A percentile compares a stretch with the other conserved stretches of the same genome.
These are phyloP conservation scores for Vollenhovia emeryi DNA, from an alignment of 1,140 invertebrate genomes.

Conservation along the genomic window DNA sequence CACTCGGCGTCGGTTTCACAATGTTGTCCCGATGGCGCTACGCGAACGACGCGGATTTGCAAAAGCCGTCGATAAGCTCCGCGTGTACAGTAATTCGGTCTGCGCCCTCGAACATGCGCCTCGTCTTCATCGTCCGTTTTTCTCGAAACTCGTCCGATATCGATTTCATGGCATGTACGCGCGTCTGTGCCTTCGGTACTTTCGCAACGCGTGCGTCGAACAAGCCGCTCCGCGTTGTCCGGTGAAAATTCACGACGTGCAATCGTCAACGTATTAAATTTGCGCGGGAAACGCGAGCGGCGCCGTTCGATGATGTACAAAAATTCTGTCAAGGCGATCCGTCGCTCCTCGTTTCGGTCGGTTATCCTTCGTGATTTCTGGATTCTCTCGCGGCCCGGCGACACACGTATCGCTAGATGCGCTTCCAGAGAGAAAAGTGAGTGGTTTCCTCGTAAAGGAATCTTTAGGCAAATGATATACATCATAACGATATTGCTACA, in stretches of 20 bases:
- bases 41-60: conserved; percentile 23
- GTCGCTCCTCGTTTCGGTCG: neutral
- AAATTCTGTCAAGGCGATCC: conserved; percentile 14
- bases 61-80: conserved; percentile 43
- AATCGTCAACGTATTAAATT: neutral
- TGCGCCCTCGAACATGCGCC: conserved; percentile 15
- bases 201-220: neutral
- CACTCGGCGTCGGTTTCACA: neutral
- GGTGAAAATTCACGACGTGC: neutral
- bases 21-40: neutral
- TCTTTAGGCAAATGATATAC: conserved; percentile 66
- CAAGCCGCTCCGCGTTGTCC: conserved; percentile 3
- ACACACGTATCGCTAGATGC: neutral
- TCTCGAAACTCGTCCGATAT: conserved; percentile 10
- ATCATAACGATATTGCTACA: conserved; percentile 71
- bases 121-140: neutral
- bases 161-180: conserved; percentile 38
- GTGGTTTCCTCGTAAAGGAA: conserved; percentile 64
- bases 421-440: conserved; percentile 44
- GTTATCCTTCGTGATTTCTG: neutral
- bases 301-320: neutral
- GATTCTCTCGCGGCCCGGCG: neutral
- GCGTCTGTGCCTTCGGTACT: neutral
- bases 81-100: conserved; percentile 38
- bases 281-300: neutral